A percentile compares a stretch with the other conserved stretches of the same genome.
These are phyloP conservation scores for Perca schrenkii DNA, from an alignment of 2,113 vertebrate genomes.

Conservation along the genomic window DNA sequence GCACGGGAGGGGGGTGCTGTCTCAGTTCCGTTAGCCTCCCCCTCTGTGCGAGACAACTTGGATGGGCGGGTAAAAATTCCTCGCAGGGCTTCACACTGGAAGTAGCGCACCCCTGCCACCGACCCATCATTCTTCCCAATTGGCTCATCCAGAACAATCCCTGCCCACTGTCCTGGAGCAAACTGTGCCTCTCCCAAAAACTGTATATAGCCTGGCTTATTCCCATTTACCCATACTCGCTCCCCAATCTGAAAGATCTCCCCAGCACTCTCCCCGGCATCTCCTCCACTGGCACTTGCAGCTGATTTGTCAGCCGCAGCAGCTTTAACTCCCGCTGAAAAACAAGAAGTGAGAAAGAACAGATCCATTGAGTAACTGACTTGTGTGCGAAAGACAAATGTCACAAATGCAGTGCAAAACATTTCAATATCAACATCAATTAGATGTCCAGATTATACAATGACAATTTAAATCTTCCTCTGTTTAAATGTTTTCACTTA, in stretches of 20 bases:
- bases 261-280: slow-evolving; percentile 83
- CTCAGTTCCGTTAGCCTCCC: slow-evolving; percentile 90
- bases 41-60: slow-evolving; percentile 91
- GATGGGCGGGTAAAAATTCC: slow-evolving; percentile 98
- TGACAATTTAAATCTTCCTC: background rate
- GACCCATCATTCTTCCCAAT: slow-evolving; percentile 99
- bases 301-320: slow-evolving; percentile 80
- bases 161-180: slow-evolving; percentile 97
- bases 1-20: slow-evolving; percentile 84
- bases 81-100: slow-evolving; percentile 93
- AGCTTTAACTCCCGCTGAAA: slow-evolving; percentile 82
- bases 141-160: slow-evolving; percentile 95
- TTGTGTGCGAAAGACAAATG: slow-evolving; percentile 1
- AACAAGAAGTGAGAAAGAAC: slow-evolving; percentile 8
- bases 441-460: background rate
- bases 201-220: slow-evolving; percentile 94
- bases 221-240: slow-evolving; percentile 99
- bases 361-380: background rate
- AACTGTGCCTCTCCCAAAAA: slow-evolving; percentile 98
- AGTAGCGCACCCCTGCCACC: slow-evolving; percentile 95
- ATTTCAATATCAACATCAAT: background rate
- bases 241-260: slow-evolving; percentile 93
- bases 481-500: background rate
- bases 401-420: slow-evolving; percentile 2
- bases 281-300: slow-evolving; percentile 73